phyloP scores from a whole-genome alignment of 2,113 vertebrate species.

The Bos taurus region DNA sequence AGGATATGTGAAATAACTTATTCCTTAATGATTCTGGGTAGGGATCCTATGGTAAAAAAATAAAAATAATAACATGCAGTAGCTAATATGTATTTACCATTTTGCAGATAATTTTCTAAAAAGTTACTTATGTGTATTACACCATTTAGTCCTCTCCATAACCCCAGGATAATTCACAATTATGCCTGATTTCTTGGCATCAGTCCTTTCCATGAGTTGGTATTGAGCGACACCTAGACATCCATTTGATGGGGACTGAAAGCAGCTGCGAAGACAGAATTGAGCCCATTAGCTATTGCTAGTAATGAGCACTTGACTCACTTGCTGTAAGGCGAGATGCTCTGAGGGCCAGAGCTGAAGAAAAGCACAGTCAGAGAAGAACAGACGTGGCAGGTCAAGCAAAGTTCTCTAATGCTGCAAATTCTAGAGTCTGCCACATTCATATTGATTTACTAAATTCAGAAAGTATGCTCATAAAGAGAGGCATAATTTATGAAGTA shows the following conservation, averaged over 20 bases:
- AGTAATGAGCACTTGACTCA: neutral
- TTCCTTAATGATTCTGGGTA: neutral
- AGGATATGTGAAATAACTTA: neutral
- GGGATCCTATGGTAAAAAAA: neutral
- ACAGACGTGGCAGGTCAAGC: neutral
- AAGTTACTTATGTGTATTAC: neutral
- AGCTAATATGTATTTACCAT: neutral
- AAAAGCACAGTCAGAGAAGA: neutral
- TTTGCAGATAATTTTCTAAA: neutral
- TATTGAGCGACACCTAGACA: neutral
- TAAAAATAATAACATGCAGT: neutral
- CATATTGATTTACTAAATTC: neutral
- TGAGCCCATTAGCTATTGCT: neutral
- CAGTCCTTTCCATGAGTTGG: neutral
- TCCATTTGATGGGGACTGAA: neutral
- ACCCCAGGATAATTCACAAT: neutral
- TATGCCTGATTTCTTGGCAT: neutral
- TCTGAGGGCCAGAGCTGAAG: neutral
- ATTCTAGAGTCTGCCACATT: neutral
- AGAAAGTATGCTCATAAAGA: neutral
- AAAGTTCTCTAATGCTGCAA: neutral
- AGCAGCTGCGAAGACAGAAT: neutral
- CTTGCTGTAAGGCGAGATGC: neutral
- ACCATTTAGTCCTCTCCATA: neutral
- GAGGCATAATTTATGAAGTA: neutral